These are phyloP conservation scores for Drosophila atripex DNA, from an alignment of 2,888 invertebrate species.

Conservation along the genomic window DNA sequence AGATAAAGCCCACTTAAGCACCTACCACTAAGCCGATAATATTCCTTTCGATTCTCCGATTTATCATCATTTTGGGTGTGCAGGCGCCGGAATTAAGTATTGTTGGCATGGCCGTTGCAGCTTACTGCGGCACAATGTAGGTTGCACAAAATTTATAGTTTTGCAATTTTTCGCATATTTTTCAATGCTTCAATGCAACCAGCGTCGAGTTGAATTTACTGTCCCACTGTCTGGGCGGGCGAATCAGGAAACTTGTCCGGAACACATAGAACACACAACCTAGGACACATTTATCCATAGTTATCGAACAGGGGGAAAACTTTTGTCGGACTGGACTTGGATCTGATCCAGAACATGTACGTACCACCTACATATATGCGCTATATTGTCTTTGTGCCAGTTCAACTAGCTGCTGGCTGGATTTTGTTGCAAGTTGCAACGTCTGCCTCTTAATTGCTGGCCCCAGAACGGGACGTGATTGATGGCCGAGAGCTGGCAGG, in stretches of 20 bases:
- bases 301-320: slow-evolving; percentile 24
- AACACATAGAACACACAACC: slow-evolving; percentile 34
- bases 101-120: slow-evolving; percentile 38
- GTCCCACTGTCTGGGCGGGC: neutral
- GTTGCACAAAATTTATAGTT: slow-evolving; percentile 65
- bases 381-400: slow-evolving; percentile 20
- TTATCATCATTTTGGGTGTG: slow-evolving; percentile 75
- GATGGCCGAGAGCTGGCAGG: slow-evolving; percentile 11
- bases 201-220: slow-evolving; percentile 64
- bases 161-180: slow-evolving; percentile 78
- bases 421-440: slow-evolving; percentile 12
- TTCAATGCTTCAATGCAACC: slow-evolving; percentile 57
- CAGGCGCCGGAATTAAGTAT: slow-evolving; percentile 70
- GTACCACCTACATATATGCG: neutral
- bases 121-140: slow-evolving; percentile 11
- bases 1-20: slow-evolving; percentile 34
- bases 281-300: slow-evolving; percentile 36
- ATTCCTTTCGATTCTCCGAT: slow-evolving; percentile 62
- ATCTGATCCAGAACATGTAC: slow-evolving; percentile 20
- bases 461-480: slow-evolving; percentile 20
- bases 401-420: slow-evolving; percentile 16
- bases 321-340: slow-evolving; percentile 31
- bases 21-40: slow-evolving; percentile 65
- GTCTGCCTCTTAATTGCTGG: slow-evolving; percentile 19
- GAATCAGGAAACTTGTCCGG: slow-evolving; percentile 41